Percentiles rank a stretch among this genome's conserved stretches.
These are phyloP conservation scores for Lagorchestes hirsutus DNA, from an alignment of 2,797 vertebrate species.

Conservation along the genomic window DNA sequence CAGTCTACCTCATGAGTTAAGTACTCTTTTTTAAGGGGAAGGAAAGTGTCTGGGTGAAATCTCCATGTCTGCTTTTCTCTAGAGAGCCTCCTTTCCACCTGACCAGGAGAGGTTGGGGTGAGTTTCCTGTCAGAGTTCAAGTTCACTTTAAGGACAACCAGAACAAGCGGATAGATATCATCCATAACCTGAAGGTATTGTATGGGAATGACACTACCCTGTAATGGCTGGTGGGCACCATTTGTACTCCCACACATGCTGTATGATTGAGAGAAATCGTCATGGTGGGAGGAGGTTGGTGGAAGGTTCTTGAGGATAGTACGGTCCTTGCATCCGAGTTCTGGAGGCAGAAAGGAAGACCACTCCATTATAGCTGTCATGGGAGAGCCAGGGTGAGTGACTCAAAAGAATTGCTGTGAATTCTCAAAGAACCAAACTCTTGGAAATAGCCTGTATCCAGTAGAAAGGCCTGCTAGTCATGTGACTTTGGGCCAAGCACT, in stretches of 20 bases:
- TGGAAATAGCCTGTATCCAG: not conserved
- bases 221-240: not conserved
- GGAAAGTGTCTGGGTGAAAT: conserved; percentile 18
- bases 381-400: not conserved
- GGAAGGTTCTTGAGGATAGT: not conserved
- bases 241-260: not conserved
- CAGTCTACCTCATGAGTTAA: conserved; percentile 25
- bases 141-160: conserved; percentile 99
- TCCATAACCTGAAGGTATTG: conserved; percentile 98
- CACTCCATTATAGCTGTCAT: not conserved
- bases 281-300: not conserved
- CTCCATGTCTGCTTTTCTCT: conserved; percentile 70
- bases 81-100: conserved; percentile 98
- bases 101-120: conserved; percentile 98
- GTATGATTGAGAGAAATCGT: not conserved
- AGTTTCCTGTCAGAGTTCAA: conserved; percentile 98
- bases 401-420: not conserved
- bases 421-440: not conserved
- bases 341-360: not conserved
- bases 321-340: not conserved
- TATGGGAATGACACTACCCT: not conserved
- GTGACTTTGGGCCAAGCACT: not conserved
- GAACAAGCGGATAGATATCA: conserved; percentile 99
- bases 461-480: not conserved
- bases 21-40: conserved; percentile 38